Evolutionary conservation across 2,888 invertebrate species (phyloP).

Genomic region (Nemurella pictetii): DNA sequence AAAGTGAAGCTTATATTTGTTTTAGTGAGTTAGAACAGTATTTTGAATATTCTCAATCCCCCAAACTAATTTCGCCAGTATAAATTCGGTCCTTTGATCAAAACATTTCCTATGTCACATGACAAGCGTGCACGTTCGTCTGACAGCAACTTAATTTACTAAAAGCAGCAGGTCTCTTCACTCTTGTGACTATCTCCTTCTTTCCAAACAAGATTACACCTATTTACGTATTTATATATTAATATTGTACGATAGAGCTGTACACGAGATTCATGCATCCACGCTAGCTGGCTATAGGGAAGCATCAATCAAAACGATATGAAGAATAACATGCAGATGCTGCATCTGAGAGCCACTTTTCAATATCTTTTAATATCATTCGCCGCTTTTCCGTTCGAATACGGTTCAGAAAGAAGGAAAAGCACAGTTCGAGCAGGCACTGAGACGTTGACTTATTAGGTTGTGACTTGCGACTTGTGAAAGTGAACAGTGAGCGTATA

Average conservation of each 20-base stretch:
- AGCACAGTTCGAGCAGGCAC: too few species aligned
- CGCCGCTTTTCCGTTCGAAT: not conserved
- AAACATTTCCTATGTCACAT: not conserved
- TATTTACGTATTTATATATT: too few species aligned
- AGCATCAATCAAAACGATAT: not conserved
- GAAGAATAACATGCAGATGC: not conserved
- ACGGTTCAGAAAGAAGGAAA: too few species aligned
- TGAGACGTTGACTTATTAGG: not conserved
- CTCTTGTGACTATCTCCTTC: not conserved
- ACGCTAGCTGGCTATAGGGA: not conserved
- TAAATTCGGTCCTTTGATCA: slow-evolving; percentile 21
- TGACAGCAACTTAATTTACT: not conserved
- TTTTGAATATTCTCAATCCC: slow-evolving; percentile 26
- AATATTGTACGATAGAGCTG: too few species aligned
- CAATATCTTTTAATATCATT: not conserved
- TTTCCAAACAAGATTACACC: not conserved
- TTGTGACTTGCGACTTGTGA: not conserved
- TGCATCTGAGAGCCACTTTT: not conserved
- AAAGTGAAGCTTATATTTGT: not conserved
- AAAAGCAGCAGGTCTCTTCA: slow-evolving; percentile 1
- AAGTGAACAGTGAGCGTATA: not conserved
- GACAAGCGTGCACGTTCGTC: not conserved
- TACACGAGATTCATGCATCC: not conserved
- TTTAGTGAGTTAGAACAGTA: not conserved
- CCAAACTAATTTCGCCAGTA: slow-evolving; percentile 16